Evolutionary conservation across 2,113 vertebrate genomes (phyloP).

Genomic region (Cnemophilus loriae): DNA sequence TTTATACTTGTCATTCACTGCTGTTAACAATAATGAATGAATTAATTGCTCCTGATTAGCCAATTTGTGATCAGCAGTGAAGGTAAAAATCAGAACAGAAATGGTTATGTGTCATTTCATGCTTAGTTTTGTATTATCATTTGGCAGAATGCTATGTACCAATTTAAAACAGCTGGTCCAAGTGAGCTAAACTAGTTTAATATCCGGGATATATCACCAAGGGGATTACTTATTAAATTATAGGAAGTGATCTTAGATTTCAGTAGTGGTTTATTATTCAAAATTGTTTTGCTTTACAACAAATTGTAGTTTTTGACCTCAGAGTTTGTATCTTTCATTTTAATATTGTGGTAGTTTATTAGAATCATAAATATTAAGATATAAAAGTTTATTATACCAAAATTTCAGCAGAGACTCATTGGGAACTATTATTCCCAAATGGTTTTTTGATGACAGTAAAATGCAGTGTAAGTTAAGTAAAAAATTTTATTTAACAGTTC

Average conservation of each 20-base stretch:
- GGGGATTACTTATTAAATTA: conserved; percentile 71
- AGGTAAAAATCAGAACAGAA: conserved; percentile 12
- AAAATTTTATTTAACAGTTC: conserved; percentile 36
- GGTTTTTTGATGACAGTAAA: conserved; percentile 59
- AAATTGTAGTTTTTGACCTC: conserved; percentile 66
- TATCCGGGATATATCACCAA: conserved; percentile 69
- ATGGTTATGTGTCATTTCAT: neutral
- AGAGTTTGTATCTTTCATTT: conserved; percentile 61
- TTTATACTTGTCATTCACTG: neutral
- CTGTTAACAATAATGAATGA: neutral
- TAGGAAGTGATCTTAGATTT: conserved; percentile 67
- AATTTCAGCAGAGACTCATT: conserved; percentile 47
- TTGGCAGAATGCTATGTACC: conserved; percentile 38
- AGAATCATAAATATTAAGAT: conserved; percentile 70
- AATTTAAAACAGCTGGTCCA: conserved; percentile 70
- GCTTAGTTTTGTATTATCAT: conserved; percentile 52
- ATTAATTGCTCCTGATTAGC: neutral
- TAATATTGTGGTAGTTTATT: conserved; percentile 68
- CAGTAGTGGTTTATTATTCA: conserved; percentile 63
- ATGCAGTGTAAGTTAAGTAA: conserved; percentile 53
- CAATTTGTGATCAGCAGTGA: neutral
- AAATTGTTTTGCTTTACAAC: conserved; percentile 68
- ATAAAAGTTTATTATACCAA: conserved; percentile 58
- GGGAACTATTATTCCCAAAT: conserved; percentile 49
- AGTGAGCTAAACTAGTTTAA: conserved; percentile 67